These are phyloP conservation scores for cattle (Bos taurus) DNA, from an alignment of 2,113 vertebrate genomes.

Conservation along the genomic window ARS-UCD2.0 NC_037342.1:51361001-51361500, in stretches of 20 bases:
- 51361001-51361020: neutral
- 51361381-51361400: conserved; percentile 68
- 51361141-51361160: conserved; percentile 91
- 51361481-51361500: neutral
- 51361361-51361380: neutral
- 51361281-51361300: neutral
- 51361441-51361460: conserved; percentile 52
- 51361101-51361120: conserved; percentile 86
- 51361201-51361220: conserved; percentile 93
- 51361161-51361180: conserved; percentile 88
- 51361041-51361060: neutral
- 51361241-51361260: conserved; percentile 93
- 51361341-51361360: neutral
- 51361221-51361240: conserved; percentile 93
- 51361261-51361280: neutral
- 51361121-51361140: conserved; percentile 90
- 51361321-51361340: neutral
- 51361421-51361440: conserved; percentile 54
- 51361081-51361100: conserved; percentile 70
- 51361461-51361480: neutral
- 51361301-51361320: neutral
- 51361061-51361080: neutral
- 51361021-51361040: neutral
- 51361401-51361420: conserved; percentile 73
- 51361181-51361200: conserved; percentile 90